A percentile compares a stretch with the other conserved stretches of the same genome.
These are phyloP conservation scores for Mactromeris polynyma DNA, from an alignment of 2,888 invertebrate genomes.

Conservation along the genomic window DNA sequence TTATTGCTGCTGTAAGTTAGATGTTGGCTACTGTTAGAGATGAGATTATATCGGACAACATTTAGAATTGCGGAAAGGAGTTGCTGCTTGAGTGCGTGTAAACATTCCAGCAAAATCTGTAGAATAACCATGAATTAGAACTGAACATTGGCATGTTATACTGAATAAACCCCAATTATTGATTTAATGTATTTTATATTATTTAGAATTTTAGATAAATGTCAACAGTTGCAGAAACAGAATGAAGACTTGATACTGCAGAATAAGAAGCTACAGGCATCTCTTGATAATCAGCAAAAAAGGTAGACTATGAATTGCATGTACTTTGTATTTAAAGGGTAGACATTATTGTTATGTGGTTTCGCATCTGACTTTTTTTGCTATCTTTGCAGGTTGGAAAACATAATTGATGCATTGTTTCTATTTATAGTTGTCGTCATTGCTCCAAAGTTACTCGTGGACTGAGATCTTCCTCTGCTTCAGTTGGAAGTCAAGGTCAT, in stretches of 20 bases:
- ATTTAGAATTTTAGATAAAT: conserved; percentile 10
- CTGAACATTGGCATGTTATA: too few species aligned
- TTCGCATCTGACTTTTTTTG: too few species aligned
- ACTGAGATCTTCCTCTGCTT: neutral
- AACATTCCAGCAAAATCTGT: too few species aligned
- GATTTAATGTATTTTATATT: neutral
- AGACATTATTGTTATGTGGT: too few species aligned
- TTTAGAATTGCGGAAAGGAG: too few species aligned
- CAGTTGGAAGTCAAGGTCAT: neutral
- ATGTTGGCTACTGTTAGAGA: too few species aligned
- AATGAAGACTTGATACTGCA: conserved; percentile 49
- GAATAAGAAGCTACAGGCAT: conserved; percentile 46
- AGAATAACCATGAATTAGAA: too few species aligned
- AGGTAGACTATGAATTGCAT: neutral
- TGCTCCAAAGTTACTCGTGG: neutral
- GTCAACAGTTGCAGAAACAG: conserved; percentile 43
- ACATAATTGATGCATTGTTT: neutral
- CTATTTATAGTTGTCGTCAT: neutral
- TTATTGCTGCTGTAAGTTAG: too few species aligned
- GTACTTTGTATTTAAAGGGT: too few species aligned
- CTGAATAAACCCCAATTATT: neutral
- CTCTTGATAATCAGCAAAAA: conserved; percentile 1
- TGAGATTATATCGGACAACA: too few species aligned
- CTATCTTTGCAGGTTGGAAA: too few species aligned
- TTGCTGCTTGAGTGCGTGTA: too few species aligned